Base-by-base conservation (phyloP, 2,113 vertebrate species). In the Trochalopteron elliotii region DNA sequence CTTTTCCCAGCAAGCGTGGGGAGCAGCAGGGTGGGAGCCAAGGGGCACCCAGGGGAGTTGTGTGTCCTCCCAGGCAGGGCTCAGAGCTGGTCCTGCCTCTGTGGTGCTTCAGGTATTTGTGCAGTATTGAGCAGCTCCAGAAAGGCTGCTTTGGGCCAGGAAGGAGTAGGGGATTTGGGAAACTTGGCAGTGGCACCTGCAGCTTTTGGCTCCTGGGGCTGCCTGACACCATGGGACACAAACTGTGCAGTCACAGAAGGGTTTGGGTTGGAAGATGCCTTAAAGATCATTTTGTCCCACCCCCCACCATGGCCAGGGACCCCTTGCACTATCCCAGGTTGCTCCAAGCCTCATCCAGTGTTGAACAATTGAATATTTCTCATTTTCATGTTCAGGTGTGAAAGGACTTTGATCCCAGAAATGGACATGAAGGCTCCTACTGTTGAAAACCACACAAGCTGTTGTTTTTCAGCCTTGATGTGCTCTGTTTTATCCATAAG, bases 161-260 rank as follows among this genome's bases (percentile, higher is more conserved):
- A 8, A 39, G 64, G 53, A 89, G 4, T 1, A 2, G 61, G 16
- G n/a, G 12, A 5, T 30, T 39, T 76, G 4, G 45, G 49, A 13
- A 55, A 15, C 16, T 4, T 31, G 33, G 15, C 6, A 6, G 3
- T 42, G 68, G 33, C 50, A 56, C 20, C 0, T 5, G 50, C 15
- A 49, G 68, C 69, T 31, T 71, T 61, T 45, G 52, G 72, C 53
- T 42, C 1, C 1, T 6, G 31, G 30, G 49, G 59, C 39, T 24
- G 22, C 31, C 24, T 47, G 45, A 11, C 45, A 19, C 6, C 1
- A 1, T 0, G 2, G 24, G 59, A 27, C 59, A 50, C 21, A 44
- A 23, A 23, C 1, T 42, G 28, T 2, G 5, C 10, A 14, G 5
- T 16, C 33, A 13, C 60, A 59, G 12, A 33, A 28, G 45, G 52